phyloP scores from a whole-genome alignment of 1,140 invertebrate genomes.

The Drosophila sturtevanti region DNA sequence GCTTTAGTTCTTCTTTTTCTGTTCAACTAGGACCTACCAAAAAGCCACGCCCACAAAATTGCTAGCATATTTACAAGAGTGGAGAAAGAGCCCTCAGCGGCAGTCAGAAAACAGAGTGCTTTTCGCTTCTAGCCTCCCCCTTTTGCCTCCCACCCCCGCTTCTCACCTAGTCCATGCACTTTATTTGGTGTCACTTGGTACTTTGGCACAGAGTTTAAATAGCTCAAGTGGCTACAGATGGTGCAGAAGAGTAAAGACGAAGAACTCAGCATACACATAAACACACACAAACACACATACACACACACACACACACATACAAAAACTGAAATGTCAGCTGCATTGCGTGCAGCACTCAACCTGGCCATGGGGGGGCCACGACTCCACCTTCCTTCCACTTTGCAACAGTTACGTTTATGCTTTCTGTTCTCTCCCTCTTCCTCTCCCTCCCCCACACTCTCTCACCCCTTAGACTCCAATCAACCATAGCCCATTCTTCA shows the following conservation, averaged over 20 bases:
- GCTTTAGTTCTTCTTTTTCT: constrained; percentile 52
- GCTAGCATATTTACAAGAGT: constrained; percentile 57
- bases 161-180: too few relatives aligned
- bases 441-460: not conserved
- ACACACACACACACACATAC: constrained; percentile 18
- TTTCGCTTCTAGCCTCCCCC: constrained; percentile 14
- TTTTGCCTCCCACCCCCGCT: too few relatives aligned
- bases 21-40: too few relatives aligned
- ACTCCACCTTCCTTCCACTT: not conserved
- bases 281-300: constrained; percentile 24
- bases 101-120: constrained; percentile 11
- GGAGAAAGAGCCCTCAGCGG: constrained; percentile 12
- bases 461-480: not conserved
- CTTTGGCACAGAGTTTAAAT: constrained; percentile 64
- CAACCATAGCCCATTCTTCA: not conserved
- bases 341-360: constrained; percentile 28
- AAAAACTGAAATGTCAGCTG: constrained; percentile 15
- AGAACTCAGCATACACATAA: constrained; percentile 1
- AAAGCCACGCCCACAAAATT: constrained; percentile 70
- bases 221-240: constrained; percentile 63
- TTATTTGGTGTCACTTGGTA: constrained; percentile 47
- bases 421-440: not conserved
- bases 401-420: constrained; percentile 29
- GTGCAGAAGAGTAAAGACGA: not conserved
- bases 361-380: constrained; percentile 20